Evolutionary conservation across 2,797 vertebrate genomes (phyloP).

Genomic region (Psittacula echo): DNA sequence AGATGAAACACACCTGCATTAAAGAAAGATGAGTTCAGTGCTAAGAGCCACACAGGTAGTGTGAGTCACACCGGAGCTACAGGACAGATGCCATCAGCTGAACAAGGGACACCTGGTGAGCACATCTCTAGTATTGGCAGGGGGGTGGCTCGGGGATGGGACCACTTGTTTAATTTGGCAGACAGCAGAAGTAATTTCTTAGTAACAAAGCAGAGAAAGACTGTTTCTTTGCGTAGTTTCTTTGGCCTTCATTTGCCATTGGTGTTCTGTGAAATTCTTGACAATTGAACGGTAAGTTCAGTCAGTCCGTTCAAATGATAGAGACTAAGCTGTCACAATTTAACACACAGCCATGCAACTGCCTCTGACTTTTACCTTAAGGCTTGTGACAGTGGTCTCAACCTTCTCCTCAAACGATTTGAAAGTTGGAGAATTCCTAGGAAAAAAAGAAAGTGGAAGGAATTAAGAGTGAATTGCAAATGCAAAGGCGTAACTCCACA

Average conservation of each 20-base stretch:
- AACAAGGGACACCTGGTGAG: background rate
- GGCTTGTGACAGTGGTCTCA: conserved; percentile 92
- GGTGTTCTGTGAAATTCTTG: background rate
- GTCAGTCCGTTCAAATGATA: background rate
- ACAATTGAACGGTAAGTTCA: background rate
- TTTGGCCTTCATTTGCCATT: background rate
- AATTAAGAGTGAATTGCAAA: conserved; percentile 37
- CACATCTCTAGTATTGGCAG: background rate
- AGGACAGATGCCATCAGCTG: background rate
- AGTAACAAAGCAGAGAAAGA: background rate
- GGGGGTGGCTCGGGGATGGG: background rate
- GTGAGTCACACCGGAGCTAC: background rate
- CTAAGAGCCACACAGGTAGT: background rate
- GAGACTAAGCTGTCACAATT: background rate
- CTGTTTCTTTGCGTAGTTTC: background rate
- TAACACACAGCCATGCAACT: background rate
- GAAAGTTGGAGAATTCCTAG: conserved; percentile 96
- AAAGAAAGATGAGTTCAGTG: background rate
- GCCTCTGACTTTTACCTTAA: conserved; percentile 87
- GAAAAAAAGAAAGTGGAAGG: conserved; percentile 23
- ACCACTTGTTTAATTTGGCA: background rate
- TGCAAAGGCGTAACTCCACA: background rate
- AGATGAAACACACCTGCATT: background rate
- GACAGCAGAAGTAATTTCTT: background rate
- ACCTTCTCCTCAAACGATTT: conserved; percentile 97